Percentiles rank a stretch among this genome's conserved stretches.
phyloP scores from a whole-genome alignment of 2,113 vertebrate species.

The Sinocyclocheilus grahami region DNA sequence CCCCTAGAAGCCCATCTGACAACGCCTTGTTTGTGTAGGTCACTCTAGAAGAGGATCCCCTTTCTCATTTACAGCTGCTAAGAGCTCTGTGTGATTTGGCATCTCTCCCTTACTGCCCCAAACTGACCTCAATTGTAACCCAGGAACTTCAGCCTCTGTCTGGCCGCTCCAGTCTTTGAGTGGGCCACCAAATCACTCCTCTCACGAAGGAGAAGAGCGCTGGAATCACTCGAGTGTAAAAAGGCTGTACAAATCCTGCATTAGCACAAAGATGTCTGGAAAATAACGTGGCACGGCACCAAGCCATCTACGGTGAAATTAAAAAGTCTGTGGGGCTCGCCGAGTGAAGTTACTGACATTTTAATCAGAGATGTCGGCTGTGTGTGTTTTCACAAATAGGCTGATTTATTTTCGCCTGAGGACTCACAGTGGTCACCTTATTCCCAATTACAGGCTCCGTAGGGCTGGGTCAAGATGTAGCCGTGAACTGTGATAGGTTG shows the following conservation, averaged over 20 bases:
- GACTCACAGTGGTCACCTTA: conserved; percentile 43
- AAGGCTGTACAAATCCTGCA: conserved; percentile 42
- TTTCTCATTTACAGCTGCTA: conserved; percentile 20
- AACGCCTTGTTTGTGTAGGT: conserved; percentile 4
- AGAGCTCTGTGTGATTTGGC: conserved; percentile 16
- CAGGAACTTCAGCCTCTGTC: conserved; percentile 17
- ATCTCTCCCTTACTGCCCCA: conserved; percentile 32
- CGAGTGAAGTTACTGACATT: conserved; percentile 12
- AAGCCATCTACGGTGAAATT: conserved; percentile 22
- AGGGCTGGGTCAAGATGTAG: conserved; percentile 8
- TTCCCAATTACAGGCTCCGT: conserved; percentile 30
- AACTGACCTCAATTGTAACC: conserved; percentile 48
- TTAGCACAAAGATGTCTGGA: conserved; percentile 34
- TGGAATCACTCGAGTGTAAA: conserved; percentile 44
- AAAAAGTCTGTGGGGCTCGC: background rate
- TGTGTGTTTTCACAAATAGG: conserved; percentile 17
- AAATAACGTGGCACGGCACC: conserved; percentile 34
- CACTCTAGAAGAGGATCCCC: conserved; percentile 3
- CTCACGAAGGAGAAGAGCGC: conserved; percentile 11
- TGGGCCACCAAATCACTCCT: conserved; percentile 38
- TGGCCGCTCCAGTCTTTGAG: conserved; percentile 30
- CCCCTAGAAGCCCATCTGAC: conserved; percentile 3
- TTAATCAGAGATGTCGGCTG: conserved; percentile 29
- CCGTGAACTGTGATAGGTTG: conserved; percentile 12
- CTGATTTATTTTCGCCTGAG: conserved; percentile 23